A percentile compares a stretch with the other conserved stretches of the same genome.
These are phyloP conservation scores for Battus philenor DNA, from an alignment of 1,140 invertebrate genomes.

Conservation along the genomic window DNA sequence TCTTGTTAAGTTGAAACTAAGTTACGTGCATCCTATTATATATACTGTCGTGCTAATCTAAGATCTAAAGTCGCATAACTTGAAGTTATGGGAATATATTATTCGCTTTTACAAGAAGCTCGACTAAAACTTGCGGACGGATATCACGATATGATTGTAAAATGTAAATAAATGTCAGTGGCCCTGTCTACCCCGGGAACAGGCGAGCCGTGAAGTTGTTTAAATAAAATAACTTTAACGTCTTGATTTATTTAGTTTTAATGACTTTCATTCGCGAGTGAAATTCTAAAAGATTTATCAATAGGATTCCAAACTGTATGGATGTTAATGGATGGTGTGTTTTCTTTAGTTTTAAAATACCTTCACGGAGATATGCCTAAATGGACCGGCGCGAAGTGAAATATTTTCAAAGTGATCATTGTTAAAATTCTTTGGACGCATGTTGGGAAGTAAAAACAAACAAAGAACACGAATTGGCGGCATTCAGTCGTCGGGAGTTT, in stretches of 20 bases:
- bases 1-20: conserved; percentile 14
- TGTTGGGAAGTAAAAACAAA: conserved; percentile 62
- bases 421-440: conserved; percentile 44
- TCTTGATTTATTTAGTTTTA: conserved; percentile 25
- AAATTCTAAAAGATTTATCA: background rate
- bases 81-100: conserved; percentile 18
- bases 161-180: conserved; percentile 32
- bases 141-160: conserved; percentile 36
- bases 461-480: conserved; percentile 39
- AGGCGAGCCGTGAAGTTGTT: conserved; percentile 12
- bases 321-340: conserved; percentile 28
- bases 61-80: conserved; percentile 16
- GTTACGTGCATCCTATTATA: conserved; percentile 10
- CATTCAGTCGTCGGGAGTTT: conserved; percentile 34
- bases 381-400: conserved; percentile 43
- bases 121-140: conserved; percentile 31
- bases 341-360: conserved; percentile 59
- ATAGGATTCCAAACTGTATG: conserved; percentile 1
- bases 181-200: conserved; percentile 6
- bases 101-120: conserved; percentile 33
- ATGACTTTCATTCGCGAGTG: conserved; percentile 19
- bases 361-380: conserved; percentile 56
- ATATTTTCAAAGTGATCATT: conserved; percentile 55
- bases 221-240: conserved; percentile 15
- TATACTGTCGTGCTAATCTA: conserved; percentile 5